Evolutionary conservation across 2,113 vertebrate species (phyloP), one percentile per base, ranked within the genome.

Genomic region (Engystomops pustulosus): DNA sequence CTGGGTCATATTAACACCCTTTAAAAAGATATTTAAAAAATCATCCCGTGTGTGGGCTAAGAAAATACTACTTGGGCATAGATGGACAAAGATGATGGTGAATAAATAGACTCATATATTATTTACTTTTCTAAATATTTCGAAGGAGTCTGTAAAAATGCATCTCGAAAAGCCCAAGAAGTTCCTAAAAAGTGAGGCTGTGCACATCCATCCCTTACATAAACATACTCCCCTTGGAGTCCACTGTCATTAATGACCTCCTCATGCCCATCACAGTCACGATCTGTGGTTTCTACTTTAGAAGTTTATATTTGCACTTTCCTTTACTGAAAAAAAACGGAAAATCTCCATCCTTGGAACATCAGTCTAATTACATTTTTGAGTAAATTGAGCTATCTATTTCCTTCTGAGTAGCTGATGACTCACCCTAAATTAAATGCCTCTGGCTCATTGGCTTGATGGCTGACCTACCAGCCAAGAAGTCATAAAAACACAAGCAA

Each of bases 401-500:
- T 85, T 85, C 41, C 41, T 69, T 77, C 58, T 78, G 62, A 78
- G 75, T 79, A 69, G 74, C 77, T 62, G 60, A 62, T 85, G 83
- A 85, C 62, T 85, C 83, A 85, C 55, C 62, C 62, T 85, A 69
- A 85, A 85, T 85, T 58, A 79, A 78, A 85, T 79, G 62, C 45
- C 75, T 79, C 49, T 85, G 83, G 83, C 74, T 79, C 36, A 70
- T 68, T 58, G 65, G 45, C 74, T 79, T 85, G 62, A 70, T 85
- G 75, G 83, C 75, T 79, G 75, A 85, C 72, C 74, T 85, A 79
- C 83, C 83, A 85, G 83, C 83, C 83, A 85, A 79, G 47, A 45
- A 85, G 74, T 85, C 83, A 79, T 85, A 79, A 85, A 83, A 85
- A 85, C n/a, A 69, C 32, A 68, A 79, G 71, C 81, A 83, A 78